phyloP scores from a whole-genome alignment of 2,113 vertebrate genomes.

The Baryphthengus martii region DNA sequence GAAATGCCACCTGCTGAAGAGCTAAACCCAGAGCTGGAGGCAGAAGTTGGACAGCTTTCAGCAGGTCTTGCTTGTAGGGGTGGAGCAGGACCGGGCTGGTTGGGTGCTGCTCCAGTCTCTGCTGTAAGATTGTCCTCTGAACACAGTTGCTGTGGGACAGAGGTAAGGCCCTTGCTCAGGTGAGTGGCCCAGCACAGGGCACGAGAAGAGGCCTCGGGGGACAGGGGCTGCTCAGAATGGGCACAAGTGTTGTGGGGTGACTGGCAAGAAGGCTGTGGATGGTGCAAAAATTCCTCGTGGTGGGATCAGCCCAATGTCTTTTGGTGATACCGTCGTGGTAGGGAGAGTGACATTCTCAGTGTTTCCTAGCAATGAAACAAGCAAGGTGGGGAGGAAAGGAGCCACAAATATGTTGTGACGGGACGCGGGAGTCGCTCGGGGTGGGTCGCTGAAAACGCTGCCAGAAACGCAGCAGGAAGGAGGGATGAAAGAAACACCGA shows the following conservation, averaged over 20 bases:
- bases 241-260: accelerated
- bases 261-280: not conserved
- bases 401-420: not conserved
- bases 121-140: not conserved
- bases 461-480: not conserved
- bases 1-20: not conserved
- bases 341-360: not conserved
- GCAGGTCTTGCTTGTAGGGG: not conserved
- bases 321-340: not conserved
- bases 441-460: not conserved
- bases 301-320: not conserved
- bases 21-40: not conserved
- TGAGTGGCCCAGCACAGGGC: not conserved
- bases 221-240: accelerated
- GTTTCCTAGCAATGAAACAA: not conserved
- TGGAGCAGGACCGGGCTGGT: not conserved
- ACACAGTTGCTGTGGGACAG: not conserved
- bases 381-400: not conserved
- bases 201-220: accelerated
- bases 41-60: not conserved
- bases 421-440: not conserved
- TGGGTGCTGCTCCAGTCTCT: not conserved
- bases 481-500: not conserved
- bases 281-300: not conserved
- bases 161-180: accelerated